Conservation (phyloP, 2,113 vertebrate species). For the Philantomba maxwellii region DNA sequence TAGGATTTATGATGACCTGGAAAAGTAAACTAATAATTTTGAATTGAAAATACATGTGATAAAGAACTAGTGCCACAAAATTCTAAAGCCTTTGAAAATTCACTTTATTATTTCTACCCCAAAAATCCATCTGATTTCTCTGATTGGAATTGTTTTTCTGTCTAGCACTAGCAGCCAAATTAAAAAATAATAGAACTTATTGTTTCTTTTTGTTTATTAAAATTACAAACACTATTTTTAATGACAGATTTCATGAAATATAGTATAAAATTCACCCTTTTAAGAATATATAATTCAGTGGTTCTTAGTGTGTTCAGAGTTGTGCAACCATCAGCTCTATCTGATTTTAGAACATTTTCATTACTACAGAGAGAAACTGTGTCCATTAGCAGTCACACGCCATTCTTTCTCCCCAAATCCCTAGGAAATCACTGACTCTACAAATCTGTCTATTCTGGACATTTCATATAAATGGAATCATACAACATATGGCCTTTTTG, state of each 20-base stretch:
- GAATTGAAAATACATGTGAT: not conserved
- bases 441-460: not conserved
- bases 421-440: not conserved
- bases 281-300: not conserved
- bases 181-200: not conserved
- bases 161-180: not conserved
- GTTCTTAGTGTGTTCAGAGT: not conserved
- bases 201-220: not conserved
- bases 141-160: not conserved
- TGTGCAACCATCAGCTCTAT: not conserved
- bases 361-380: not conserved
- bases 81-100: not conserved
- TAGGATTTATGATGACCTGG: not conserved
- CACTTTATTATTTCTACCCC: not conserved
- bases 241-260: not conserved
- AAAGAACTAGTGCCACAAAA: not conserved
- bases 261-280: not conserved
- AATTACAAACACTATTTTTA: not conserved
- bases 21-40: not conserved
- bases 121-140: not conserved
- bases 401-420: not conserved
- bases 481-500: not conserved
- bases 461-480: not conserved
- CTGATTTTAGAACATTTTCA: constrained; percentile 4
- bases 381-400: not conserved